Evolutionary conservation across 2,888 invertebrate genomes (phyloP).

Genomic region (Drosophila flavopinicola): DNA sequence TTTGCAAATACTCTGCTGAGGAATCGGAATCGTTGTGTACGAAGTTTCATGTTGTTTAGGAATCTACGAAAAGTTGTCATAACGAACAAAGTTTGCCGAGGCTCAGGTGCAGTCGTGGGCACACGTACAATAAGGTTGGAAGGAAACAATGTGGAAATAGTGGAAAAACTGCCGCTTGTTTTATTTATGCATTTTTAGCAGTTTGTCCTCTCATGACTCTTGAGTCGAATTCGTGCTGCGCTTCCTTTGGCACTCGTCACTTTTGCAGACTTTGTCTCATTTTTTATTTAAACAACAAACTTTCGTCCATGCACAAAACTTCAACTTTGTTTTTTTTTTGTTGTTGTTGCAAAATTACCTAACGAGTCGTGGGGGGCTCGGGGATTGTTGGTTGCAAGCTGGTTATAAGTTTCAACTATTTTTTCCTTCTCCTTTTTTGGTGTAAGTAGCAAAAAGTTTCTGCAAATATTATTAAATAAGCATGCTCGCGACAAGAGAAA

Average conservation of each 20-base stretch:
- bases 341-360: conserved; percentile 50
- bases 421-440: conserved; percentile 14
- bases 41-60: conserved; percentile 51
- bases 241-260: conserved; percentile 63
- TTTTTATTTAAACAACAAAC: conserved; percentile 68
- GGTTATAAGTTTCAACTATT: conserved; percentile 49
- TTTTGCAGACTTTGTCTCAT: conserved; percentile 67
- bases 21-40: conserved; percentile 5
- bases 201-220: conserved; percentile 46
- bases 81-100: conserved; percentile 54
- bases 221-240: conserved; percentile 53
- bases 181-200: conserved; percentile 63
- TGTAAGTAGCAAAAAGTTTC: conserved; percentile 54
- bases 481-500: conserved; percentile 26
- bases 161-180: conserved; percentile 70
- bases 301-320: conserved; percentile 59
- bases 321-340: conserved; percentile 25
- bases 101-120: conserved; percentile 56
- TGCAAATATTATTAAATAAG: conserved; percentile 64
- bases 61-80: conserved; percentile 57
- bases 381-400: conserved; percentile 30
- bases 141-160: conserved; percentile 64
- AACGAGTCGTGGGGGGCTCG: conserved; percentile 34
- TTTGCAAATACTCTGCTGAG: background rate
- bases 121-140: conserved; percentile 67